phyloP scores from a whole-genome alignment of 37 sponge, comb jelly and placozoan genomes.

The Ianthella basta region DNA sequence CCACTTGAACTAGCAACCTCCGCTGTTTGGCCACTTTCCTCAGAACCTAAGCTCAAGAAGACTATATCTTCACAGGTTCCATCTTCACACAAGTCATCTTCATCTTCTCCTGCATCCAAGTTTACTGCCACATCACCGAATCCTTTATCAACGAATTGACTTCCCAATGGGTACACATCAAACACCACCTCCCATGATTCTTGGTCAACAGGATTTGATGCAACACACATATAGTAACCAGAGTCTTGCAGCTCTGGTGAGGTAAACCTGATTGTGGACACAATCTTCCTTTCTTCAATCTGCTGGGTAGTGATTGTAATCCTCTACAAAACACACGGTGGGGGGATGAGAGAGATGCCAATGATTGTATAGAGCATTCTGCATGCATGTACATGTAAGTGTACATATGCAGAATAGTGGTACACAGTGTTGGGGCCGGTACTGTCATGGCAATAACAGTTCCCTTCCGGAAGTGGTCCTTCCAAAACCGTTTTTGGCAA shows the following conservation, averaged over 20 bases:
- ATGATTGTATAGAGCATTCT: not conserved
- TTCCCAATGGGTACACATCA: constrained; percentile 33
- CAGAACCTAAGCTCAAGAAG: too few species aligned
- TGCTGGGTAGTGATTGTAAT: not conserved
- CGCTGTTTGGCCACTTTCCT: too few species aligned
- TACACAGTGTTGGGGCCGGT: too few species aligned
- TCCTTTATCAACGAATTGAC: constrained; percentile 17
- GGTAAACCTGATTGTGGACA: not conserved
- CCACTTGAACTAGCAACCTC: too few species aligned
- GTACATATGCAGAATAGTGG: too few species aligned
- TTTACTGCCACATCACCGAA: not conserved
- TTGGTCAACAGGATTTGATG: constrained; percentile 6
- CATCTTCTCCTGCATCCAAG: too few species aligned
- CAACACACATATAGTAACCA: not conserved
- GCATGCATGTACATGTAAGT: not conserved
- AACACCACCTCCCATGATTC: not conserved
- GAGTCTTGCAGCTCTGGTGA: not conserved
- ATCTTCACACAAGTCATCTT: too few species aligned
- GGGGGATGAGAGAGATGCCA: not conserved
- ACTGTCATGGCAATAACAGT: too few species aligned
- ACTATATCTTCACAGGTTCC: too few species aligned
- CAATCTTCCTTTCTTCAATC: not conserved
- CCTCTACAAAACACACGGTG: not conserved
- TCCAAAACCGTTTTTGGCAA: too few species aligned
- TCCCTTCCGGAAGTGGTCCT: too few species aligned